phyloP scores from a whole-genome alignment of 2,797 vertebrate genomes.

The Cryptoprocta ferox region DNA sequence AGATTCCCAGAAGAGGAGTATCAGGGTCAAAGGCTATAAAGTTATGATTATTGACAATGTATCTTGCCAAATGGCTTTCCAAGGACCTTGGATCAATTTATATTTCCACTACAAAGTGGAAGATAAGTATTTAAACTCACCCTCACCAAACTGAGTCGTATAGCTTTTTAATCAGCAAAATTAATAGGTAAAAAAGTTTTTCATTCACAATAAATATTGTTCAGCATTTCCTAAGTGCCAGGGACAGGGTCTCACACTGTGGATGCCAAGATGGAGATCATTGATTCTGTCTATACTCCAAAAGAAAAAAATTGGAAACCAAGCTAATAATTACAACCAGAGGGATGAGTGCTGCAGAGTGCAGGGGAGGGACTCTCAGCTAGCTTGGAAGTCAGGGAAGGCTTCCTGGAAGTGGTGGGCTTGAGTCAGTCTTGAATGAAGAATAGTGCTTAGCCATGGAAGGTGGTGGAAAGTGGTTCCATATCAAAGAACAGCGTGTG shows the following conservation, averaged over 20 bases:
- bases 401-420: neutral
- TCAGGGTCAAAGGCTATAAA: conserved; percentile 9
- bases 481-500: neutral
- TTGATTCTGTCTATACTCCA: too few species aligned
- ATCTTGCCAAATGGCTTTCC: neutral
- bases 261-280: neutral
- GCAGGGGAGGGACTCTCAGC: neutral
- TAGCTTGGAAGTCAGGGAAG: neutral
- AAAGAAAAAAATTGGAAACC: neutral
- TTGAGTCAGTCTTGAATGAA: neutral
- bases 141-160: neutral
- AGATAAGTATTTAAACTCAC: neutral
- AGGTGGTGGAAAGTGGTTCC: neutral
- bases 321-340: neutral
- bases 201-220: neutral
- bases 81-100: neutral
- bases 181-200: neutral
- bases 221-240: neutral
- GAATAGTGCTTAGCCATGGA: neutral
- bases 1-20: neutral
- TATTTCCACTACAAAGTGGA: neutral
- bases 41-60: neutral
- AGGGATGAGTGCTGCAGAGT: neutral
- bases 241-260: neutral
- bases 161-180: neutral